A percentile compares a stretch with the other conserved stretches of the same genome.
Evolutionary conservation across 2,113 vertebrate genomes (phyloP).

Genomic region (Actenoides hombroni): DNA sequence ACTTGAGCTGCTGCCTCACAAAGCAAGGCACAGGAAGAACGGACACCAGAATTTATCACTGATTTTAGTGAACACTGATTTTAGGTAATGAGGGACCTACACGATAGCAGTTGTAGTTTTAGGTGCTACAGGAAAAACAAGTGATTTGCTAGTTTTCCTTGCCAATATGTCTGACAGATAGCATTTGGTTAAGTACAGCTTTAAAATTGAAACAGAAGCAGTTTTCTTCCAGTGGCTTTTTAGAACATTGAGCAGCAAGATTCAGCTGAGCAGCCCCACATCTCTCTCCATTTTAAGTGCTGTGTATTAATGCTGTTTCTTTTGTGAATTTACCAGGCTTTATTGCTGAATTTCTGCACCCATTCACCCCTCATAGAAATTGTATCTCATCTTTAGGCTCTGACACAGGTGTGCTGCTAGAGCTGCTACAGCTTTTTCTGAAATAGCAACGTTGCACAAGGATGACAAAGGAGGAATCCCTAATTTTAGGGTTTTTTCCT

Average conservation of each 20-base stretch:
- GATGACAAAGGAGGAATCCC: not conserved
- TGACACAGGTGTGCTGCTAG: not conserved
- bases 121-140: conserved; percentile 5
- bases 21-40: accelerated
- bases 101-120: not conserved
- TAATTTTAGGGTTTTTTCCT: not conserved
- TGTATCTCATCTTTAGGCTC: accelerated
- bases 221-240: conserved; percentile 64
- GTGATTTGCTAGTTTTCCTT: not conserved
- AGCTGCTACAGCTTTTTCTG: not conserved
- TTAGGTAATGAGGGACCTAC: not conserved
- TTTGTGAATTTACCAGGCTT: not conserved
- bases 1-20: accelerated
- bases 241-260: conserved; percentile 39
- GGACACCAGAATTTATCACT: not conserved
- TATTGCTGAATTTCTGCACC: not conserved
- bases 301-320: conserved; percentile 24
- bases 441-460: not conserved
- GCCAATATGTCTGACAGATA: not conserved
- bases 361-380: accelerated
- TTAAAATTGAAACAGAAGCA: conserved; percentile 65
- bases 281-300: conserved; percentile 17
- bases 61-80: not conserved
- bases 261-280: conserved; percentile 35
- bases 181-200: conserved; percentile 58